A percentile compares a stretch with the other conserved stretches of the same genome.
These are phyloP conservation scores for Amiota communis DNA, from an alignment of 2,888 invertebrate species.

Conservation along the genomic window DNA sequence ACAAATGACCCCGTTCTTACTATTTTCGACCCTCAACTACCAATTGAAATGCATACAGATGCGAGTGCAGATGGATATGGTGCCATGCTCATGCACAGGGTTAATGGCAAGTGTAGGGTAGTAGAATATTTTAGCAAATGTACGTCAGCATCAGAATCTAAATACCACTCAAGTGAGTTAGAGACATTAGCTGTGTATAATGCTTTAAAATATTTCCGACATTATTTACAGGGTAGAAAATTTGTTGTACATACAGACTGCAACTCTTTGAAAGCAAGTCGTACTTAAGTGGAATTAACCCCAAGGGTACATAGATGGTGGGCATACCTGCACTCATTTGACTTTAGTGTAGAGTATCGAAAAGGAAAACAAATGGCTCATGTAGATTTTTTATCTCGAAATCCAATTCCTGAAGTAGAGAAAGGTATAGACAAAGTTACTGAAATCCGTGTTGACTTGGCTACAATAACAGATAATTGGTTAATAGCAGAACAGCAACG, in stretches of 20 bases:
- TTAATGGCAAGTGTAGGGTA: constrained; percentile 29
- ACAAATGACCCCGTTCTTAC: constrained; percentile 29
- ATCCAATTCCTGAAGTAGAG: constrained; percentile 2
- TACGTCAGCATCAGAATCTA: constrained; percentile 9
- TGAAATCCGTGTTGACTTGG: constrained; percentile 32
- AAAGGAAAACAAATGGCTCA: not conserved
- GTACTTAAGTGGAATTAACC: not conserved
- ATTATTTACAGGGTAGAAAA: not conserved
- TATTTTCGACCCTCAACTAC: constrained; percentile 34
- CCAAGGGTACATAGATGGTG: not conserved
- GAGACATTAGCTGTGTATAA: constrained; percentile 28
- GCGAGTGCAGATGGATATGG: constrained; percentile 34
- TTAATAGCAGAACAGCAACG: too few species aligned
- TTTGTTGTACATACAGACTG: not conserved
- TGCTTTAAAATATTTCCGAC: not conserved
- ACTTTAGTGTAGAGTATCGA: not conserved
- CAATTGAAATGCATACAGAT: constrained; percentile 35
- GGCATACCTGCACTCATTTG: not conserved
- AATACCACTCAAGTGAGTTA: constrained; percentile 33
- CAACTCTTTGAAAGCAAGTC: not conserved
- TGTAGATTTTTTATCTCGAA: not conserved
- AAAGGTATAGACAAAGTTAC: constrained; percentile 30
- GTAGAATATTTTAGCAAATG: constrained; percentile 32
- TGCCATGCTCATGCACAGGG: constrained; percentile 31
- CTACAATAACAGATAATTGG: constrained; percentile 38